phyloP scores from a whole-genome alignment of 2,888 invertebrate species.

The Prionchulus punctatus region DNA sequence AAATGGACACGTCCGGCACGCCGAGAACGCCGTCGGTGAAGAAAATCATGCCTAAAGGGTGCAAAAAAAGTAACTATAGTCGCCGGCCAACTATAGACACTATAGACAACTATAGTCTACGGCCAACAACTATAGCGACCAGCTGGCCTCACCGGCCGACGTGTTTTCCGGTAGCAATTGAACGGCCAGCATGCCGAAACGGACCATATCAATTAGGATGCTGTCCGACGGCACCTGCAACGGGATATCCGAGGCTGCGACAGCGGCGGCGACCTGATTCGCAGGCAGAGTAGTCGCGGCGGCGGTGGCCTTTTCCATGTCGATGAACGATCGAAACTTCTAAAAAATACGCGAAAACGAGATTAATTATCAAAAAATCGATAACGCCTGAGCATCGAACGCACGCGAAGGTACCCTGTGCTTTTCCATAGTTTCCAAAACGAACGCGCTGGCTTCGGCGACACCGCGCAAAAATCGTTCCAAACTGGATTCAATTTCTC shows the following conservation, averaged over 20 bases:
- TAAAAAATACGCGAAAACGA: too few species aligned
- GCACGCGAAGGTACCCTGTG: too few species aligned
- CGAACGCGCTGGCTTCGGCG: conserved; percentile 19
- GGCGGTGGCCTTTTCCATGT: background rate
- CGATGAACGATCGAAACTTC: background rate
- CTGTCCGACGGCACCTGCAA: conserved; percentile 34
- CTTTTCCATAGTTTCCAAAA: too few species aligned
- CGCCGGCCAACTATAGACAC: background rate
- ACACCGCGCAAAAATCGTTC: conserved; percentile 35
- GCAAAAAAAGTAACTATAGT: background rate
- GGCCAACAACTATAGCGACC: background rate
- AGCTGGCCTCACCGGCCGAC: conserved; percentile 45
- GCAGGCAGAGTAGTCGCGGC: too few species aligned
- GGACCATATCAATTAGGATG: conserved; percentile 56
- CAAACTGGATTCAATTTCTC: conserved; percentile 45
- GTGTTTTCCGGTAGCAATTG: conserved; percentile 57
- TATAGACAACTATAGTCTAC: background rate
- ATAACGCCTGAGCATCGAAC: background rate
- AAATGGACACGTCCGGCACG: conserved; percentile 52
- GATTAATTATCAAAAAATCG: too few species aligned
- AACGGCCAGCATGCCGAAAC: conserved; percentile 56
- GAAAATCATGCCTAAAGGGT: conserved; percentile 33
- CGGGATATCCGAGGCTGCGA: background rate
- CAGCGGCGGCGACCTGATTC: background rate
- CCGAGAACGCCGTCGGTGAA: conserved; percentile 52